These are phyloP conservation scores for Macrochelys suwanniensis DNA, from an alignment of 2,797 vertebrate genomes.

Conservation along the genomic window DNA sequence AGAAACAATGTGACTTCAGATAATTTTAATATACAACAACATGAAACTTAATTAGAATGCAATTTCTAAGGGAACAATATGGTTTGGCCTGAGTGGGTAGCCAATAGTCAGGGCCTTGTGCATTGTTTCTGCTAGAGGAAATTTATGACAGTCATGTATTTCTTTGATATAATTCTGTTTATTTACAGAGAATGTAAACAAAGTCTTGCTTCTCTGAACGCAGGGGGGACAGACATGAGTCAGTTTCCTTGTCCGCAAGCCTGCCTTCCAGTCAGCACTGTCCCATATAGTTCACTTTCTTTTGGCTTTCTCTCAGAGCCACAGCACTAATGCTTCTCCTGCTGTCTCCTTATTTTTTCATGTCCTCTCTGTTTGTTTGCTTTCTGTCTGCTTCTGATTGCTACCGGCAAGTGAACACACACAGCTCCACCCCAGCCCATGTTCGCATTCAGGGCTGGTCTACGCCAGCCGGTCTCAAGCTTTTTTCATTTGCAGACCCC, in stretches of 20 bases:
- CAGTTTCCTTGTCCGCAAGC: background rate
- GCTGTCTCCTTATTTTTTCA: background rate
- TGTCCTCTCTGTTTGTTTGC: no score
- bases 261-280: background rate
- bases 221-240: background rate
- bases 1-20: background rate
- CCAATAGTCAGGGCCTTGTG: background rate
- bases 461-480: no score
- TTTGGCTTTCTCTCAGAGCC: background rate
- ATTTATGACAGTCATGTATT: background rate
- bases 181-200: background rate
- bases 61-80: background rate
- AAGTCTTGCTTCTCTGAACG: background rate
- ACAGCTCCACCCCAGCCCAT: background rate
- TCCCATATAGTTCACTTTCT: background rate
- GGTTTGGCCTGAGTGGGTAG: background rate
- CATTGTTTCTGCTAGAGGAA: background rate
- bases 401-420: background rate
- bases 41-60: background rate
- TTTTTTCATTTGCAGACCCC: no score
- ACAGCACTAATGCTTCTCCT: background rate
- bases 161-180: background rate
- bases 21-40: background rate
- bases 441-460: background rate
- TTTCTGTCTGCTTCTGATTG: no score